Conservation (phyloP, 92 coral and sea anemone genomes). For the Epizoanthus ramosus region DNA sequence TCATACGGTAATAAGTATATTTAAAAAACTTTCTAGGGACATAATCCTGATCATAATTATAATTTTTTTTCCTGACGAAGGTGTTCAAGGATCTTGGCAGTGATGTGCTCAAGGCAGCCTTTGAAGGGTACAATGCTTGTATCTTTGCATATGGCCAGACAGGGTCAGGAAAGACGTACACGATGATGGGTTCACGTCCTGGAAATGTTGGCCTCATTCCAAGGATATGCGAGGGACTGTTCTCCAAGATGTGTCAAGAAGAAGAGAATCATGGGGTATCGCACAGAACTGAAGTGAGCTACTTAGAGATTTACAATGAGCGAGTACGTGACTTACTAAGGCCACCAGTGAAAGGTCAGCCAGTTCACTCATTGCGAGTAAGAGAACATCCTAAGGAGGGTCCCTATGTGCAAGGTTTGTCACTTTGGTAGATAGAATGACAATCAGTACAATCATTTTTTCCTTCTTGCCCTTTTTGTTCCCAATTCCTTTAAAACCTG, state of each 20-base stretch:
- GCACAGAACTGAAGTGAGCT: conserved; percentile 96
- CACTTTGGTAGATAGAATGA: no score
- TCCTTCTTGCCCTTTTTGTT: no score
- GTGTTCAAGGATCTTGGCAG: conserved; percentile 95
- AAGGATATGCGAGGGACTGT: conserved; percentile 94
- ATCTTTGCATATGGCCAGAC: conserved; percentile 99
- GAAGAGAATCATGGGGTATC: conserved; percentile 76
- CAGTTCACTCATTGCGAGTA: conserved; percentile 86
- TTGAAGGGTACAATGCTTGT: conserved; percentile 97
- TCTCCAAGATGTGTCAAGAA: conserved; percentile 80
- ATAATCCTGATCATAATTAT: no score
- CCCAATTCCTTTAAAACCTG: no score
- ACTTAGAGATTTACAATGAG: conserved; percentile 93
- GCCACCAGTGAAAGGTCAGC: conserved; percentile 88
- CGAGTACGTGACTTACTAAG: conserved; percentile 90
- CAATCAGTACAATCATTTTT: no score
- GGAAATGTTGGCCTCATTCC: conserved; percentile 90
- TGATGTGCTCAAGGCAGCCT: conserved; percentile 93
- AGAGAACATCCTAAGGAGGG: conserved; percentile 99
- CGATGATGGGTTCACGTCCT: conserved; percentile 90
- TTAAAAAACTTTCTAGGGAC: no score
- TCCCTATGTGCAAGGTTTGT: conserved; percentile 95
- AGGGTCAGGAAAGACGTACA: conserved; percentile 96
- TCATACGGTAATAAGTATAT: no score
- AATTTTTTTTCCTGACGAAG: conserved; percentile 36